Base-by-base conservation (phyloP, 2,113 vertebrate species). In the Emydocephalus ijimae region DNA sequence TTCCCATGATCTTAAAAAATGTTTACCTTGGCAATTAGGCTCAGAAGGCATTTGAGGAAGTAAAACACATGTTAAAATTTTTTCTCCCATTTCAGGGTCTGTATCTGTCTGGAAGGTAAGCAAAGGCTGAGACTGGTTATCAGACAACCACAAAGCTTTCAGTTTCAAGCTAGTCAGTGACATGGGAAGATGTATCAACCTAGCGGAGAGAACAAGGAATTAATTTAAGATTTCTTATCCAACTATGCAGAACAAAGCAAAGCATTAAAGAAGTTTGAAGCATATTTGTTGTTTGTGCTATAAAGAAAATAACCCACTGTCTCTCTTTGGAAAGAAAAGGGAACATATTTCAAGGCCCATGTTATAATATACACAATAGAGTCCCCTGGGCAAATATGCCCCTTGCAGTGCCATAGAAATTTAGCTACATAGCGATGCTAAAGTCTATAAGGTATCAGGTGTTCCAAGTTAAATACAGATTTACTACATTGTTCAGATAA, bases 111-210 rank as follows among this genome's bases (percentile, higher is more conserved):
- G 99, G 96, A 99, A 99, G 0, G 98, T 99, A 95, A 99, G 98
- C 94, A 99, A 97, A 23, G 99, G 99, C 96, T 99, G 98, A 5
- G 99, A 99, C 98, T 99, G 99, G 98, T 99, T 99, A 97, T 99
- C 99, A 6, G 99, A 99, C 95, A 99, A 96, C 99, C 99, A 99
- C 91, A 99, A 97, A 87, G 99, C 99, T 96, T 99, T 99, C 93
- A 99, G 97, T 52, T 98, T 98, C 94, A 99, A 98, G 1, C 98
- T 96, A 23, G 98, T 99, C 96, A 99, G 97, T 0, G 99, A 99
- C 90, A 99, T 93, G 1, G 99, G 99, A 94, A 99, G 97, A 97
- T 98, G 97, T 43, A 48, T 89, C 96, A 99, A 97, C 97, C 99
- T 99, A 95, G 64, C 85, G 88, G 18, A 88, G 91, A 96, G 96